Evolutionary conservation across 1,140 invertebrate species (phyloP).

Genomic region (Trichonephila clavata): DNA sequence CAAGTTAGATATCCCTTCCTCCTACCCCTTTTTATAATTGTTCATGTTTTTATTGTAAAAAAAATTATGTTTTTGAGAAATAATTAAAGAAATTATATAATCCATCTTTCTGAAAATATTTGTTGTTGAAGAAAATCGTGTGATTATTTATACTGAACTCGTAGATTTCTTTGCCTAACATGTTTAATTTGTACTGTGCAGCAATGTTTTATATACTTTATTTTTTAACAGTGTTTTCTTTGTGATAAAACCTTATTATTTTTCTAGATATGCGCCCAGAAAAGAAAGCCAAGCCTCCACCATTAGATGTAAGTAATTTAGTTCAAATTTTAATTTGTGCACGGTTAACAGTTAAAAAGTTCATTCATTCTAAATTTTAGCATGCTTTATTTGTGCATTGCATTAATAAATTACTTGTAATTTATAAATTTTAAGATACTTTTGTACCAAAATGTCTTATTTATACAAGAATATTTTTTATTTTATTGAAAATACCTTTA

Average conservation of each 20-base stretch:
- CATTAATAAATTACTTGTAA: not conserved
- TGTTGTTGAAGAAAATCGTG: too few relatives aligned
- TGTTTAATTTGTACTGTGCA: not conserved
- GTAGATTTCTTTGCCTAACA: not conserved
- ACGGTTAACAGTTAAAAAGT: not conserved
- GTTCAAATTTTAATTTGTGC: not conserved
- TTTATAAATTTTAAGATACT: not conserved
- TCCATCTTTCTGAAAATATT: too few relatives aligned
- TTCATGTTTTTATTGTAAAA: too few relatives aligned
- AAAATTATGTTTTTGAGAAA: too few relatives aligned
- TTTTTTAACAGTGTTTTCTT: not conserved
- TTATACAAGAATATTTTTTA: too few relatives aligned
- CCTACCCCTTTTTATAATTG: too few relatives aligned
- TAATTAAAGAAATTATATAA: too few relatives aligned
- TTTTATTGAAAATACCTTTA: too few relatives aligned
- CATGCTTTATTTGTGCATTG: not conserved
- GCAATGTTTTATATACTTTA: not conserved
- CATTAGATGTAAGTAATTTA: constrained; percentile 35
- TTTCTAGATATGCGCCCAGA: not conserved
- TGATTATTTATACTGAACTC: too few relatives aligned
- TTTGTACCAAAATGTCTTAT: too few relatives aligned
- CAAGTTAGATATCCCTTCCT: too few relatives aligned
- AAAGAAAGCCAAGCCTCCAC: constrained; percentile 33
- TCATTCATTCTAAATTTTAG: not conserved
- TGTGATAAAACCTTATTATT: not conserved